Conservation (phyloP, 2,888 invertebrate genomes). For the Eugnorisma glareosa region DNA sequence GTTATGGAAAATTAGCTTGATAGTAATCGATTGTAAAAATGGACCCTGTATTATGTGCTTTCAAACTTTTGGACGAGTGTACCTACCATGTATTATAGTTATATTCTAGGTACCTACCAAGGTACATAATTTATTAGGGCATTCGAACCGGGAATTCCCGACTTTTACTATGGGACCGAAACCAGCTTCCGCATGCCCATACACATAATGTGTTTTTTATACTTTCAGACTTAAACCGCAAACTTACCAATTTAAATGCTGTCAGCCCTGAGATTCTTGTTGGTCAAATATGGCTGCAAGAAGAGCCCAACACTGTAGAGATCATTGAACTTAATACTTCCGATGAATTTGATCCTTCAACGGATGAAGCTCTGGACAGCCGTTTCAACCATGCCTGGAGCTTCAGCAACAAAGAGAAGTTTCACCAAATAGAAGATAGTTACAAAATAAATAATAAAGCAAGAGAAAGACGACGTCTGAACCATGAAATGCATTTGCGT, state of each 20-base stretch:
- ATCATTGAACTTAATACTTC: conserved; percentile 81
- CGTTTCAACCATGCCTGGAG: conserved; percentile 71
- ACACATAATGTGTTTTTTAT: neutral
- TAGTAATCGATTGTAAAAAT: too few species aligned
- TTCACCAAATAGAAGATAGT: conserved; percentile 63
- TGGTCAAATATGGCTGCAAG: conserved; percentile 73
- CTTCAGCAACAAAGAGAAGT: conserved; percentile 64
- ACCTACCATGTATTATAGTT: too few species aligned
- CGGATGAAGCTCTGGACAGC: conserved; percentile 58
- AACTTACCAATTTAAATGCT: conserved; percentile 59
- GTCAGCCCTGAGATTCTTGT: conserved; percentile 70
- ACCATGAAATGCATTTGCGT: conserved; percentile 47
- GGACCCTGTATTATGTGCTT: too few species aligned
- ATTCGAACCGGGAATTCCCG: too few species aligned
- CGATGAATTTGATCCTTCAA: conserved; percentile 66
- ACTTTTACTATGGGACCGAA: too few species aligned
- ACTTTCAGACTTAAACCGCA: conserved; percentile 71
- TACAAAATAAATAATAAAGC: conserved; percentile 72
- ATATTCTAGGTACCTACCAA: too few species aligned
- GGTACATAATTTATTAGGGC: too few species aligned
- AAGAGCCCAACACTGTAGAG: conserved; percentile 72
- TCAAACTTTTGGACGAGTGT: too few species aligned
- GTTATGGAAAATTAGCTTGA: too few species aligned
- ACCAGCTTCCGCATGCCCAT: neutral
- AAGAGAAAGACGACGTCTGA: conserved; percentile 72